These are phyloP conservation scores for Kryphioiulus occultus DNA, from an alignment of 2,888 invertebrate species.

Conservation along the genomic window DNA sequence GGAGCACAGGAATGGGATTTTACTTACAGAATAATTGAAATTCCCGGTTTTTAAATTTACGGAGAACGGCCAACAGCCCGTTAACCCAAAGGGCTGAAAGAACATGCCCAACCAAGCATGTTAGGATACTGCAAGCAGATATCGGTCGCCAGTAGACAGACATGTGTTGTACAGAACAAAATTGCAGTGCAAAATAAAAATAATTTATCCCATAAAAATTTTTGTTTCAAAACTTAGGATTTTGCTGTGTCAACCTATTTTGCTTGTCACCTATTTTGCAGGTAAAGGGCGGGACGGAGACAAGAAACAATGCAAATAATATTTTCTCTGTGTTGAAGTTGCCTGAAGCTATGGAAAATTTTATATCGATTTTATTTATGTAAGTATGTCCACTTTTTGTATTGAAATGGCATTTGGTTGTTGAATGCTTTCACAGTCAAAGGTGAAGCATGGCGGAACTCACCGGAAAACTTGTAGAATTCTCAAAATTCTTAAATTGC, in stretches of 20 bases:
- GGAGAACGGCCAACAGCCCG: neutral
- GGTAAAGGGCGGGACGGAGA: neutral
- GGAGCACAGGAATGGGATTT: slow-evolving; percentile 47
- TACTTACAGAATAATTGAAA: slow-evolving; percentile 45
- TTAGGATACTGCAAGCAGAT: neutral
- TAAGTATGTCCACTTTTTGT: too few species aligned
- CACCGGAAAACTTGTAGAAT: too few species aligned
- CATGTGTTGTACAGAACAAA: slow-evolving; percentile 8
- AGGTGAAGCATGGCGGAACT: too few species aligned
- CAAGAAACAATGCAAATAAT: too few species aligned
- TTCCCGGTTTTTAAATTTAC: neutral
- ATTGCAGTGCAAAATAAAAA: neutral
- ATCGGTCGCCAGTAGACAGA: neutral
- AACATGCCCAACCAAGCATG: neutral
- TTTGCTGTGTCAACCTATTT: neutral
- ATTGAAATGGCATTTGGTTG: too few species aligned
- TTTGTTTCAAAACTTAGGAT: neutral
- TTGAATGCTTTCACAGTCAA: too few species aligned
- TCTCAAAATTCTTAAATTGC: too few species aligned
- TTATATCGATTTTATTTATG: too few species aligned
- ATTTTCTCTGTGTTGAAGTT: too few species aligned
- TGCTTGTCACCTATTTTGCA: too few species aligned
- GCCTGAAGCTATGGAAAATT: too few species aligned
- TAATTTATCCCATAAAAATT: neutral
- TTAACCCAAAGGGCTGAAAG: neutral